Evolutionary conservation across 1,140 invertebrate species (phyloP), one percentile per base, ranked within the genome.

Genomic region (Pissodes strobi): DNA sequence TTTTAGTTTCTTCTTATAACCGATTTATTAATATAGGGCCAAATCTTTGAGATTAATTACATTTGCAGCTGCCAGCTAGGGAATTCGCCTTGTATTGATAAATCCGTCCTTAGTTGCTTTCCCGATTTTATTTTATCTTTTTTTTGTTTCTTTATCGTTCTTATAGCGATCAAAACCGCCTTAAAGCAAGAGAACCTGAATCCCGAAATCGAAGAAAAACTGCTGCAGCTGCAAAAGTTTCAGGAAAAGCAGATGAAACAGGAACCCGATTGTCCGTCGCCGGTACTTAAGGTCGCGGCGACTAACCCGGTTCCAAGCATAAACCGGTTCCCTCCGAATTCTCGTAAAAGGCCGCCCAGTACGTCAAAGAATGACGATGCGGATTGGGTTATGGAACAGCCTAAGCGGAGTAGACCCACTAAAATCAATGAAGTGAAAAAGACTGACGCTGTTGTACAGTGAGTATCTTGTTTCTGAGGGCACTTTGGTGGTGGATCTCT

Each of bases 201-300:
- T 77, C 93, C 94, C 1, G 94, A 96, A 78, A 93, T 96, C 45
- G 93, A 96, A 77, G 93, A 95, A 67, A 96, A 96, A 75, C 76
- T 97, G 17, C 80, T 95, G 2, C 91, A 93, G 67, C 82, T 95
- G 64, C 93, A 95, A 76, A 85, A 90, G 23, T 93, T 94, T 72
- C 91, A 93, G 69, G 91, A 92, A 71, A 87, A 87, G 60, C 88
- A 90, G 69, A 91, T 88, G 84, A 88, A 88, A 66, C 79, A 80
- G 37, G 77, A 80, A 64, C 71, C 72, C 49, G 71, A 79, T 59
- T 13, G 64, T 75, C 67, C 76, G 0, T 61, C 68, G 23, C 70
- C 70, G 12, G 51, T 67, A 23, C 48, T 61, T 8, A 71, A 66
- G 70, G 41, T 68, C 12, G 38, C 74, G 59, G 1, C 61, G 51